These are phyloP conservation scores for Euborellia annulipes DNA, from an alignment of 1,140 invertebrate species.

Conservation along the genomic window DNA sequence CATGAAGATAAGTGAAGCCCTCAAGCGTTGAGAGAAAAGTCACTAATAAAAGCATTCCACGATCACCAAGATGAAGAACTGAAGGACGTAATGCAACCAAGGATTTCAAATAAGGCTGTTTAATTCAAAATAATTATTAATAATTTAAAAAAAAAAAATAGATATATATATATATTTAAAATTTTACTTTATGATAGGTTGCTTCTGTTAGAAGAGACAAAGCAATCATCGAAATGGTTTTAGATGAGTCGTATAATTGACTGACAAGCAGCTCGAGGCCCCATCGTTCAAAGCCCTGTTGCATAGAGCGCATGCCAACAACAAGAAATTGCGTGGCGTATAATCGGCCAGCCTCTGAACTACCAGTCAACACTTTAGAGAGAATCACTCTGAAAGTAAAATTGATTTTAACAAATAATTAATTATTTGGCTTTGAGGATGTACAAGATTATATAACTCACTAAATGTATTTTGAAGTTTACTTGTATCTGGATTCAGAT, in stretches of 20 bases:
- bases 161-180: constrained; percentile 2
- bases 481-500: too few relatives aligned
- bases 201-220: constrained; percentile 80
- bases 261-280: constrained; percentile 63
- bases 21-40: constrained; percentile 60
- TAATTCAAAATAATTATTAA: neutral
- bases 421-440: too few relatives aligned
- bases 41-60: constrained; percentile 64
- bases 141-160: constrained; percentile 7
- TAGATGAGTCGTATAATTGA: constrained; percentile 65
- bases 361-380: constrained; percentile 44
- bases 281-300: constrained; percentile 57
- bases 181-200: constrained; percentile 57
- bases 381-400: constrained; percentile 36
- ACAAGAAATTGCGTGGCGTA: constrained; percentile 84
- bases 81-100: constrained; percentile 55
- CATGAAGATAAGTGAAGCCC: constrained; percentile 49
- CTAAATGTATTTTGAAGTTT: too few relatives aligned
- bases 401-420: too few relatives aligned
- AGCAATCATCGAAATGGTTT: constrained; percentile 57
- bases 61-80: constrained; percentile 64
- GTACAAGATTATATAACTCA: too few relatives aligned
- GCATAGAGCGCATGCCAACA: constrained; percentile 58
- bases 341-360: constrained; percentile 56
- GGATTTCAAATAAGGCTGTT: constrained; percentile 55